Evolutionary conservation across 2,113 vertebrate species (phyloP), one percentile per base, ranked within the genome.

Genomic region (Hippocampus abdominalis): DNA sequence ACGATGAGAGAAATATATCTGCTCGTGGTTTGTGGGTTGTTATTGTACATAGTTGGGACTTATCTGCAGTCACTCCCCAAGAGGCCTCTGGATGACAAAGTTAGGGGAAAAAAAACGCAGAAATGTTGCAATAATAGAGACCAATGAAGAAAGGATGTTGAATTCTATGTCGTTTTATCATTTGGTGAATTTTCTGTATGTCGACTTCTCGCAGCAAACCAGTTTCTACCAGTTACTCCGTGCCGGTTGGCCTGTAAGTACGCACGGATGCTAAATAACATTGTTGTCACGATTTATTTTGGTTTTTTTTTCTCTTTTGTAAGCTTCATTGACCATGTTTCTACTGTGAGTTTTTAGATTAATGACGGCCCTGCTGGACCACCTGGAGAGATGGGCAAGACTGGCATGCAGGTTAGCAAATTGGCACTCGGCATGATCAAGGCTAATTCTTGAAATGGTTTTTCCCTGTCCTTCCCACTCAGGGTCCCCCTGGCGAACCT

Each of bases 181-280:
- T 4, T 57, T 36, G 21, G 23, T 2, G 32, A 2, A 12, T 65
- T 21, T 70, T 42, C 2, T 49, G 5, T 51, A 0, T 20, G 46
- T 62, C 21, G n/a, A 8, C 13, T 60, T 60, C 1, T 71, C 78
- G 5, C 68, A 96, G 95, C 92, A 94, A 90, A 94, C 93, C 4
- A 87, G 89, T 0, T 90, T 95, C 82, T 95, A 93, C 90, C 95
- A 96, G 85, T 81, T 95, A 12, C 92, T 96, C 8, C 79, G 74
- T 0, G 78, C 91, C 0, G 93, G 94, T 68, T 96, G 95, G 95
- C 95, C 95, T 87, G 95, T 96, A 92, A 95, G 95, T 95, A 89
- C 48, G 7, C 32, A 51, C 65, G 64, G 65, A 71, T 25, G 8
- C 42, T 46, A n/a, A 11, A 54, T 42, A 51, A 21, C 29, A 23